Evolutionary conservation across 2,888 invertebrate genomes (phyloP), one percentile per base, ranked within the genome.

Genomic region (Epicampocera succincta): DNA sequence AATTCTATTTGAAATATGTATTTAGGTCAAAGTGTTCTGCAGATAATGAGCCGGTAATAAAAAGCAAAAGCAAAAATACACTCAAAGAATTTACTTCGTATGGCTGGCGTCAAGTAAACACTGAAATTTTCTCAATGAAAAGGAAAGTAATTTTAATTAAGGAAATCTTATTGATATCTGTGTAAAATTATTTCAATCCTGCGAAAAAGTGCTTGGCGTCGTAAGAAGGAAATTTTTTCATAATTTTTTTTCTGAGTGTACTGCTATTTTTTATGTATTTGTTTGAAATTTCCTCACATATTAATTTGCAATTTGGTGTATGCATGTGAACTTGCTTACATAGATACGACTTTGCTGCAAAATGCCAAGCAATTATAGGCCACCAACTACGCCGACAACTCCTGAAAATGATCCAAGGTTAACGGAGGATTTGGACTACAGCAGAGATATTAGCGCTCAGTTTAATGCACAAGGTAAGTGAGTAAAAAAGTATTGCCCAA

Each of bases 281-380:
- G 25, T 5, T 25, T 25, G 5, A 25, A 25, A 25, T 25, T 25
- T 25, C 5, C 46, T 17, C 46, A 9, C 33, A 33, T 33, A 33
- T 17, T 46, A n/a, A 1, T 33, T 21, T 40, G 17, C 25, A 25
- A 0, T 3, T 52, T n/a, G 15, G 19, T 48, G 11, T 42, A 13
- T 60, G 42, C 21, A 17, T 33, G 9, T 33, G 8, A 33, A 33
- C 8, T 33, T 33, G 33, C 3, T 46, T 38, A n/a, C n/a, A n/a
- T n/a, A 80, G 80, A 63, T 80, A 54, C 71, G 61, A 15, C 66
- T 80, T 33, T 80, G 80, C 38, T 80, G 80, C 15, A 72, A 71
- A 60, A 12, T 80, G 11, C 33, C 48, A 0, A 44, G n/a, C 50
- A 65, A 78, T 38, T 19, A 19, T 25, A 21, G 15, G 3, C 19